Conservation (phyloP, 2,888 invertebrate genomes). For the Entomobrya multifasciata region DNA sequence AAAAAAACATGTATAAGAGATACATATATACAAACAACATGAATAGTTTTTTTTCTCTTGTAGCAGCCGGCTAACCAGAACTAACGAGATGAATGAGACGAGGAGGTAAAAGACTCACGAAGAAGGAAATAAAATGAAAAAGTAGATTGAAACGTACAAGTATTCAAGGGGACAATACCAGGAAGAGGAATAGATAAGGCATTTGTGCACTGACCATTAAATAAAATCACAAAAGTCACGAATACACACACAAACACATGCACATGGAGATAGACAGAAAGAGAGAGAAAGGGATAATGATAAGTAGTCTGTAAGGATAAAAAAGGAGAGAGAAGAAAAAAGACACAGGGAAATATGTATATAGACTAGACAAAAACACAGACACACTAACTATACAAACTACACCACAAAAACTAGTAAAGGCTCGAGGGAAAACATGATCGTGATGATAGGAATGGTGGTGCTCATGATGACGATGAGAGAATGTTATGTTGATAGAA, state of each 20-base stretch:
- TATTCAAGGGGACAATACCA: neutral
- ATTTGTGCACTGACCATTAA: slow-evolving; percentile 26
- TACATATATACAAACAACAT: neutral
- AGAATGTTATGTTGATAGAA: neutral
- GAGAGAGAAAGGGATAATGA: neutral
- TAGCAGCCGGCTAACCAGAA: too few relatives aligned
- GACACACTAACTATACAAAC: neutral
- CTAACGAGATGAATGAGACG: slow-evolving; percentile 1
- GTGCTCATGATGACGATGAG: neutral
- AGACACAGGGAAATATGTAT: neutral
- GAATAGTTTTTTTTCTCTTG: too few relatives aligned
- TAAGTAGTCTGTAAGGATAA: slow-evolving; percentile 4
- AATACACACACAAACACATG: slow-evolving; percentile 24
- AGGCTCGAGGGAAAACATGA: neutral
- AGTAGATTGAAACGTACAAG: neutral
- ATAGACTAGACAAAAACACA: too few relatives aligned
- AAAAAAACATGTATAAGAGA: neutral
- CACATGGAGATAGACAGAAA: slow-evolving; percentile 1
- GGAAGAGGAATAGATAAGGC: neutral
- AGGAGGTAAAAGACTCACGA: too few relatives aligned
- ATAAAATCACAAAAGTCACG: slow-evolving; percentile 33
- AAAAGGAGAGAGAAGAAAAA: neutral
- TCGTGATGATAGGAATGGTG: neutral
- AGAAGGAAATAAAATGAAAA: neutral
- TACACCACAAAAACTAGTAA: neutral